Conservation (phyloP, 2,797 vertebrate species). For the Spinibarbus caldwelli region DNA sequence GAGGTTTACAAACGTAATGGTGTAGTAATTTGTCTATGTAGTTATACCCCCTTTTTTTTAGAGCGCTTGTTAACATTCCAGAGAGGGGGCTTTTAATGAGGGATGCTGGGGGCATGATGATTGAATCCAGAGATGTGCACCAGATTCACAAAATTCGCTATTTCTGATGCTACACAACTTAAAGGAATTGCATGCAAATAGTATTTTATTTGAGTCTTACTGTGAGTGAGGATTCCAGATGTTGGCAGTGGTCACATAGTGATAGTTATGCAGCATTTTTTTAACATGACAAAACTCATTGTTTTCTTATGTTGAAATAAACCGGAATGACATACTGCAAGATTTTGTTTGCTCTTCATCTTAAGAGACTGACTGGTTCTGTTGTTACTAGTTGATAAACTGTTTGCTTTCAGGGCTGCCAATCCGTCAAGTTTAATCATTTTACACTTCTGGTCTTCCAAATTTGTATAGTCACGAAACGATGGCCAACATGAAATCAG, state of each 20-base stretch:
- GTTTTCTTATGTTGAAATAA: slow-evolving; percentile 25
- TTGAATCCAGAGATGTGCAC: slow-evolving; percentile 57
- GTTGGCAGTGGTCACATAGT: not conserved
- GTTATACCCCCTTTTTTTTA: slow-evolving; percentile 64
- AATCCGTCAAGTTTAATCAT: slow-evolving; percentile 6
- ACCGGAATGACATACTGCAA: not conserved
- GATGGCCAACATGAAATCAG: not conserved
- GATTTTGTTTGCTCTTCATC: slow-evolving; percentile 6
- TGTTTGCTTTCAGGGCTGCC: not conserved
- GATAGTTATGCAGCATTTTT: not conserved
- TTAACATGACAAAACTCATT: slow-evolving; percentile 15
- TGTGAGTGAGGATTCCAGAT: slow-evolving; percentile 31
- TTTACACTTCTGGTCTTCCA: not conserved
- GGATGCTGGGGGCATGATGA: slow-evolving; percentile 52
- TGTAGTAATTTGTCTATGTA: slow-evolving; percentile 72
- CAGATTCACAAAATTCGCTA: slow-evolving; percentile 7
- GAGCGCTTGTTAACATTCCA: slow-evolving; percentile 77
- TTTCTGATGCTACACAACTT: slow-evolving; percentile 12
- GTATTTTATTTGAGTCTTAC: not conserved
- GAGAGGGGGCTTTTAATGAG: slow-evolving; percentile 44
- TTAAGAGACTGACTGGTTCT: not conserved
- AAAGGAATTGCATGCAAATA: slow-evolving; percentile 10
- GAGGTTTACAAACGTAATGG: slow-evolving; percentile 63
- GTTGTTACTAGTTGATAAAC: slow-evolving; percentile 8
- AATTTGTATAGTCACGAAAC: not conserved